Conservation (phyloP, 2,113 vertebrate genomes). For the Struthio camelus region DNA sequence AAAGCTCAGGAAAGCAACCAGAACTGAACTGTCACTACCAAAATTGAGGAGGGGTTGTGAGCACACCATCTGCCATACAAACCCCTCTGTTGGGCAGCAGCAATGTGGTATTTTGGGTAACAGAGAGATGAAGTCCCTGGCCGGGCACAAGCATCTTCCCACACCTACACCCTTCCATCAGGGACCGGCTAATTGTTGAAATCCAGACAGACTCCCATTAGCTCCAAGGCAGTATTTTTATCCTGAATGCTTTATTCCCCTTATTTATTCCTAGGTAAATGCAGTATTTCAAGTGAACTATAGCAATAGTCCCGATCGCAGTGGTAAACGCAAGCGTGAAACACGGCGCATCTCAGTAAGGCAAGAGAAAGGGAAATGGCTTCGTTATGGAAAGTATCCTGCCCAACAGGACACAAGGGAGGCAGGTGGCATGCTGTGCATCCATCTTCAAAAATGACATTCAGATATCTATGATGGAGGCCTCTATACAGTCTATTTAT, state of each 20-base stretch:
- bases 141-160: neutral
- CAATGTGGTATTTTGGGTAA: neutral
- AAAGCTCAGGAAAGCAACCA: neutral
- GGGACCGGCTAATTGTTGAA: neutral
- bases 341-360: neutral
- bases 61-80: neutral
- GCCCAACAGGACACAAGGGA: neutral
- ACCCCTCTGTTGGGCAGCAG: neutral
- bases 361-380: neutral
- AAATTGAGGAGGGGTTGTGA: neutral
- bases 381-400: rapidly evolving
- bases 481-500: neutral
- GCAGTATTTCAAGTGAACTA: neutral
- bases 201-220: neutral
- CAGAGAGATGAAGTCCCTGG: neutral
- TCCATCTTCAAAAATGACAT: neutral
- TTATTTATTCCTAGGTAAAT: neutral
- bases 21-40: neutral
- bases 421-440: neutral
- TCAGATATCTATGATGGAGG: neutral
- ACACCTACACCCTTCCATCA: neutral
- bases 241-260: neutral
- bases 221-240: neutral
- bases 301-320: rapidly evolving
- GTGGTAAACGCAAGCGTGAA: neutral